These are phyloP conservation scores for Heterodera schachtii DNA, from an alignment of 1,140 invertebrate genomes.

Conservation along the genomic window DNA sequence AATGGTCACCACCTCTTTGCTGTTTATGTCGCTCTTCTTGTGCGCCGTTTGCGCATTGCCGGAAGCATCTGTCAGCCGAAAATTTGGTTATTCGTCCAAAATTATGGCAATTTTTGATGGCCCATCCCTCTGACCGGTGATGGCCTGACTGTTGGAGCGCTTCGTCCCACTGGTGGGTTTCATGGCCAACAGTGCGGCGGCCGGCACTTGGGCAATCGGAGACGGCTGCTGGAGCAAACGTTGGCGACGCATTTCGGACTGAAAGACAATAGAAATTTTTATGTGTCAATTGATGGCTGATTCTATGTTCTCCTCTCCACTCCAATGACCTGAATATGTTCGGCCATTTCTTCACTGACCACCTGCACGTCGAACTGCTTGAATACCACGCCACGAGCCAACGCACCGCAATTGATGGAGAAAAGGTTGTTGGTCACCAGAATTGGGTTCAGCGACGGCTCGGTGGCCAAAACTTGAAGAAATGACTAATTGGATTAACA, in stretches of 20 bases:
- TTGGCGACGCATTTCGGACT: constrained; percentile 63
- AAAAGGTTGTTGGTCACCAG: constrained; percentile 58
- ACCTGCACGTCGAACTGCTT: constrained; percentile 56
- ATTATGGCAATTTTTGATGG: background rate
- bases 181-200: constrained; percentile 57
- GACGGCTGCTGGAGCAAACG: constrained; percentile 63
- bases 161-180: constrained; percentile 54
- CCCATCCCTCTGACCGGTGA: constrained; percentile 13
- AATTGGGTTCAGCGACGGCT: constrained; percentile 54
- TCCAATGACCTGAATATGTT: constrained; percentile 58
- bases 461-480: constrained; percentile 46
- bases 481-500: too few relatives aligned
- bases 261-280: constrained; percentile 19
- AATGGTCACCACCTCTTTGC: constrained; percentile 62
- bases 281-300: background rate
- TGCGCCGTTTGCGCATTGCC: constrained; percentile 58
- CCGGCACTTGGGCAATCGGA: constrained; percentile 54
- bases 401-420: constrained; percentile 56
- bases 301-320: background rate
- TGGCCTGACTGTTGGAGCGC: constrained; percentile 47
- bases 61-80: constrained; percentile 45
- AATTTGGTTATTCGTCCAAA: constrained; percentile 22
- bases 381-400: constrained; percentile 51
- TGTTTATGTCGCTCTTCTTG: constrained; percentile 65
- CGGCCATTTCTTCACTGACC: constrained; percentile 62